Evolutionary conservation across 2,113 vertebrate species (phyloP), one percentile per base, ranked within the genome.

Genomic region (Mirounga angustirostris): DNA sequence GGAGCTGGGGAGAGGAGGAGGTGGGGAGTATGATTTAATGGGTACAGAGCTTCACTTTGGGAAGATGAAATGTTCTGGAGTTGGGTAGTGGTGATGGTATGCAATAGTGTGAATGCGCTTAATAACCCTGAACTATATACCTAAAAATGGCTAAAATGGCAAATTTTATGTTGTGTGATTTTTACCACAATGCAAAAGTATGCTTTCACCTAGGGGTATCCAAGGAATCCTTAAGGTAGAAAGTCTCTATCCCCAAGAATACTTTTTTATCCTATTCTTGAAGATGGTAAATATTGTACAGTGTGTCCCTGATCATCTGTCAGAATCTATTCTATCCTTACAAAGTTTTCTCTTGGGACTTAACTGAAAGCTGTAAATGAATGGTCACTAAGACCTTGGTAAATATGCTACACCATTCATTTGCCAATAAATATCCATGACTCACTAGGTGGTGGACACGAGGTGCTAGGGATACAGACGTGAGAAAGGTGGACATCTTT

Each of bases 241-340:
- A 86, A 89, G 21, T 54, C 40, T 74, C 61, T 79, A 22, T 74
- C 50, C 40, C 21, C 93, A 4, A 84, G 73, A 65, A 83, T 2
- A 40, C 7, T 19, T 89, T 15, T 33, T 28, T 40, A 56, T 33
- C 28, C 24, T 84, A 8, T 69, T 89, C 65, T 86, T 52, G 3
- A 63, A 91, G 0, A 56, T 15, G 76, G 28, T 89, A 93, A 95
- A 97, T 89, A 80, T 33, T 95, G 90, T 69, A 82, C 58, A 15
- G 92, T 85, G 58, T 80, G 93, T 80, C 43, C 43, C 40, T 58
- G 7, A 30, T 97, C 92, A 83, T 96, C 96, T 97, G 92, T 88
- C 95, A 88, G 97, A 97, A 91, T 90, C 95, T 97, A 59, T 89
- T 22, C 89, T 96, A 74, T 63, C 58, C 2, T 36, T 76, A 92